Evolutionary conservation across 1,140 invertebrate species (phyloP).

Genomic region (Hypothenemus hampei): DNA sequence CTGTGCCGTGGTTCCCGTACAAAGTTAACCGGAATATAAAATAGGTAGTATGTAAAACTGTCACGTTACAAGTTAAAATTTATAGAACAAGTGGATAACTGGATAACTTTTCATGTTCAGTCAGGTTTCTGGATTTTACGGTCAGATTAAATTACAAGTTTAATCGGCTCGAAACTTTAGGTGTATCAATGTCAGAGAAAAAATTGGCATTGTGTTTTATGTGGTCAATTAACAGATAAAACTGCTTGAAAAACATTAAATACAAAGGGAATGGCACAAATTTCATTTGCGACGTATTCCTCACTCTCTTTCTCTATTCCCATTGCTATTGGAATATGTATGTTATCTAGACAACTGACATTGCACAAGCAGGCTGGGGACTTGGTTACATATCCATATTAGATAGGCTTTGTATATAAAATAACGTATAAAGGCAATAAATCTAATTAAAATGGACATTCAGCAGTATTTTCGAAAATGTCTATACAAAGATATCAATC

Average conservation of each 20-base stretch:
- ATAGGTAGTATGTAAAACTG: conserved; percentile 42
- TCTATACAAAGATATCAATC: too few relatives aligned
- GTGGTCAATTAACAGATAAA: background rate
- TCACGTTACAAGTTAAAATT: conserved; percentile 42
- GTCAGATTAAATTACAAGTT: conserved; percentile 42
- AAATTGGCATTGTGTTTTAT: background rate
- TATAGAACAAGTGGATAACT: conserved; percentile 43
- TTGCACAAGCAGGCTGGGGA: conserved; percentile 3
- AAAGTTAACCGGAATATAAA: conserved; percentile 42
- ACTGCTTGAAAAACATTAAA: background rate
- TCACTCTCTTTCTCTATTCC: conserved; percentile 5
- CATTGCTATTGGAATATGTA: conserved; percentile 16
- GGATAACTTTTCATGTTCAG: conserved; percentile 42
- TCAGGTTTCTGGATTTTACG: conserved; percentile 31
- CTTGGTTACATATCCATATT: conserved; percentile 4
- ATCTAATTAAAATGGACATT: too few relatives aligned
- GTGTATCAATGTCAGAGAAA: background rate
- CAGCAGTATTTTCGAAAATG: too few relatives aligned
- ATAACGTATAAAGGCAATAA: too few relatives aligned
- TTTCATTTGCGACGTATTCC: background rate
- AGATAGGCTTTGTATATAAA: conserved; percentile 5
- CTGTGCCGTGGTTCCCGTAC: conserved; percentile 31
- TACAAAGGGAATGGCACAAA: background rate
- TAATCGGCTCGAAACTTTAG: conserved; percentile 32
- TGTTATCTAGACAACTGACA: conserved; percentile 10